Evolutionary conservation across 2,113 vertebrate genomes (phyloP), one percentile per base, ranked within the genome.

Genomic region (Pleuronectes platessa): DNA sequence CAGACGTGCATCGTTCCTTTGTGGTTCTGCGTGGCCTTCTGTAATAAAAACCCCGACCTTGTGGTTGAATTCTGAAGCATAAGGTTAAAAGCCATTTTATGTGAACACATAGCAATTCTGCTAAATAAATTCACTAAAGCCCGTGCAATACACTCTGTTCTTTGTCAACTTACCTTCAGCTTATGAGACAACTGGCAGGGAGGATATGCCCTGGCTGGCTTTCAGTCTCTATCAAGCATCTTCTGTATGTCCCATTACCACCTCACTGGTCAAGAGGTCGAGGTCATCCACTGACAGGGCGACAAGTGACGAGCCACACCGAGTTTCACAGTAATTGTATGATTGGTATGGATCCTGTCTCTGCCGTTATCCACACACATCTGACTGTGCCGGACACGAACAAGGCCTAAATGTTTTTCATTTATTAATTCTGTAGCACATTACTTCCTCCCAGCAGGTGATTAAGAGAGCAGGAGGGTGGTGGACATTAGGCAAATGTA

Each of bases 1-100:
- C 81, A 91, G 83, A 89, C 74, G 82, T 78, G 80, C 21, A 15
- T 87, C 55, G 75, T 61, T 86, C 70, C 64, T 65, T 83, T 59
- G 42, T 10, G 66, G 62, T 64, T 89, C 31, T 78, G 26, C 35
- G 61, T 47, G 23, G 5, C 55, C 23, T 18, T 15, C 55, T 72
- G 61, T 71, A 59, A 64, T 66, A 71, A 76, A 73, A 79, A 37
- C 2, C 58, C 53, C 9, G 3, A 59, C 31, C 49, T 23, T 54
- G 51, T 26, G 55, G 61, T 60, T 17, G 31, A 61, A 68, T 35
- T 45, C 21, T 61, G 4, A 75, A 53, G 13, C 14, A 49, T 1
- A 31, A 42, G 12, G 12, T 58, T 42, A 71, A 63, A 69, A 18
- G 14, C 12, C 7, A 68, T 72, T 69, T n/a, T 60, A 51, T 47